phyloP scores from a whole-genome alignment of 2,797 vertebrate genomes.

The Peromyscus nudipes region DNA sequence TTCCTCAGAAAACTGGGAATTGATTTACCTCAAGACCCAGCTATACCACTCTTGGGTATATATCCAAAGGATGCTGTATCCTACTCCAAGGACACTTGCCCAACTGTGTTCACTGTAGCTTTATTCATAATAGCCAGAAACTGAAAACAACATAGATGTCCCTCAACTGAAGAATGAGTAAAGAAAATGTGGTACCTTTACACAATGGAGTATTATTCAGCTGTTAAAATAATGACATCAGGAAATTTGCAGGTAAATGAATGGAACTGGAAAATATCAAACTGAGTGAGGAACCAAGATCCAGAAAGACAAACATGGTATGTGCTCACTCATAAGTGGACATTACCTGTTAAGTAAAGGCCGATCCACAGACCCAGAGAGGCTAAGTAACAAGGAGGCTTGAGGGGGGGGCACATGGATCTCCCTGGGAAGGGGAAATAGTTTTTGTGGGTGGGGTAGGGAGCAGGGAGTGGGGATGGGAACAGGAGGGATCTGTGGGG shows the following conservation, averaged over 20 bases:
- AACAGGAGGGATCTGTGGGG: neutral
- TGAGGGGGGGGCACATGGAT: neutral
- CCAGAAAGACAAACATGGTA: neutral
- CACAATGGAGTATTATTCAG: neutral
- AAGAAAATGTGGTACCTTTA: neutral
- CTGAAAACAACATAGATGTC: neutral
- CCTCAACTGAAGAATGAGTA: too few species aligned
- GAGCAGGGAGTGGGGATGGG: neutral
- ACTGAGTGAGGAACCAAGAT: neutral
- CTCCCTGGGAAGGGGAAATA: neutral
- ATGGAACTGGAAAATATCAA: neutral
- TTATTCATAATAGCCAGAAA: neutral
- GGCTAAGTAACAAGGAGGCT: neutral
- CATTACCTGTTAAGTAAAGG: neutral
- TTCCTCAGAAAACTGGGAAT: neutral
- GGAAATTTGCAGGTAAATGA: neutral
- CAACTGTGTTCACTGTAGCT: neutral
- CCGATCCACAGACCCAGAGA: neutral
- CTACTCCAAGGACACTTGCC: neutral
- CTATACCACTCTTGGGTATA: neutral
- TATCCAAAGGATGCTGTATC: neutral
- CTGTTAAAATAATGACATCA: neutral
- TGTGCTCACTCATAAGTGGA: neutral
- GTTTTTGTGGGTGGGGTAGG: neutral
- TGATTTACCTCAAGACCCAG: neutral